Base-by-base conservation (phyloP, 2,797 vertebrate genomes). In the Neosalanx taihuensis region DNA sequence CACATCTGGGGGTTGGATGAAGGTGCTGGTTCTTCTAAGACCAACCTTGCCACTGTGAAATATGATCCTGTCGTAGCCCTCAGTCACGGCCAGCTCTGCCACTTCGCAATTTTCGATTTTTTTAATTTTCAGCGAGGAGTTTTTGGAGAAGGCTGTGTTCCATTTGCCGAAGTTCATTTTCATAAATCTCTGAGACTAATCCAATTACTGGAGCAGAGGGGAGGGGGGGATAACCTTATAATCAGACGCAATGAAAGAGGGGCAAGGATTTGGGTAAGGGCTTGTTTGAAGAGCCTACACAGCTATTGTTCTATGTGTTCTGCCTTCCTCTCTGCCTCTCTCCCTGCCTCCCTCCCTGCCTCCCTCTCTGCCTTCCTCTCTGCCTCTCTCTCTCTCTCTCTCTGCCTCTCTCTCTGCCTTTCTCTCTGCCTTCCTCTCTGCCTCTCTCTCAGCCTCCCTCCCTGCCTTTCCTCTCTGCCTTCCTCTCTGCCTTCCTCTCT, bases 101-200 rank as follows among this genome's bases (percentile, higher is more conserved):
- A 6, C 56, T 84, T 81, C 73, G 76, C 81, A 72, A 87, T 91
- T 90, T 86, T 71, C 78, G 83, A 90, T 90, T 84, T 81, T 41
- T 41, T 41, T 10, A 9, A 1, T 33, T 5, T 46, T 87, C 83
- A 74, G 67, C 20, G 66, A 87, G 83, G 85, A 89, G 81, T 86
- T 92, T 76, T 89, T 81, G 46, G 46, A 64, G 29, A 71, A 77
- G 77, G 85, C 84, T 78, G 78, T 73, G 79, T 82, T 75, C 85
- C 84, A 75, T 90, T 92, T 88, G 86, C 85, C 70, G 82, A 90
- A 93, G 89, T 92, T 93, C 89, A 90, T 92, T 92, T 92, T 90
- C 86, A 91, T 90, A 92, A 93, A 93, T 92, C 93, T 93, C 90
- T 92, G 90, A 85, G 89, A 92, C 91, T 93, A 94, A 94, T 94